Percentiles rank a stretch among this genome's conserved stretches.
Evolutionary conservation across 2,888 invertebrate genomes (phyloP).

Genomic region (Apantesis nais): DNA sequence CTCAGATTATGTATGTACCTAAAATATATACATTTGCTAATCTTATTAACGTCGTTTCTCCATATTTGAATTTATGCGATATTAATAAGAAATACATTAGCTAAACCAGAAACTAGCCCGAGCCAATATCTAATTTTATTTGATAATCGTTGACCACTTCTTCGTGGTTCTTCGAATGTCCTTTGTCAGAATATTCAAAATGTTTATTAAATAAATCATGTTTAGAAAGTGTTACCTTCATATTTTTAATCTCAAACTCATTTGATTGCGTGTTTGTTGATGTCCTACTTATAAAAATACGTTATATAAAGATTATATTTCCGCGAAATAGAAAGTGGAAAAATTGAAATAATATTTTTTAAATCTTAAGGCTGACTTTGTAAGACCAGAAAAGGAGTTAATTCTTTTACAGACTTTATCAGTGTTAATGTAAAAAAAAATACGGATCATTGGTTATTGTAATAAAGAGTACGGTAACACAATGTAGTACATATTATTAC

Average conservation of each 20-base stretch:
- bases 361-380: neutral
- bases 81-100: too few relatives aligned
- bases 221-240: slow-evolving; percentile 31
- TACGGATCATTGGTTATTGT: too few relatives aligned
- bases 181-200: neutral
- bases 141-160: neutral
- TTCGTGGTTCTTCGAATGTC: neutral
- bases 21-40: too few relatives aligned
- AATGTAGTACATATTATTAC: too few relatives aligned
- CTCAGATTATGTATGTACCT: too few relatives aligned
- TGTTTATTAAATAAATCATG: slow-evolving; percentile 28
- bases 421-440: too few relatives aligned
- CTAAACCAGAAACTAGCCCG: too few relatives aligned
- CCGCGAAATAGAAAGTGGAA: slow-evolving; percentile 14
- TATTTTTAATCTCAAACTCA: slow-evolving; percentile 9
- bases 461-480: too few relatives aligned
- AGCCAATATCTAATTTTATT: too few relatives aligned
- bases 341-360: neutral
- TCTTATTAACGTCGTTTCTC: too few relatives aligned
- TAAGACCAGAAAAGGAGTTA: neutral
- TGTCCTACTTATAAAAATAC: slow-evolving; percentile 5
- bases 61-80: too few relatives aligned
- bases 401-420: neutral
- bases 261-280: slow-evolving; percentile 6
- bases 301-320: slow-evolving; percentile 10